Percentiles rank a stretch among this genome's conserved stretches.
Evolutionary conservation across 1,140 invertebrate genomes (phyloP).

Genomic region (fruit fly (Drosophila melanogaster)): Release_6_plus_ISO1_MT NC_004354.4:13053501-13054000

Average conservation of each 20-base stretch:
- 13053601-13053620: slow-evolving; percentile 96
- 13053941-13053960: slow-evolving; percentile 95
- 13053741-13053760: slow-evolving; percentile 93
- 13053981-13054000: slow-evolving; percentile 88
- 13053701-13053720: slow-evolving; percentile 95
- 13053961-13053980: slow-evolving; percentile 90
- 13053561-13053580: slow-evolving; percentile 90
- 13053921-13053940: slow-evolving; percentile 97
- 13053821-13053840: slow-evolving; percentile 38
- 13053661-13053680: slow-evolving; percentile 93
- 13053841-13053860: slow-evolving; percentile 86
- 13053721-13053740: slow-evolving; percentile 90
- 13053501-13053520: slow-evolving; percentile 4
- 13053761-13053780: slow-evolving; percentile 96
- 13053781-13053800: slow-evolving; percentile 69
- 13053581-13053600: slow-evolving; percentile 92
- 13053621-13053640: slow-evolving; percentile 91
- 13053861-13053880: slow-evolving; percentile 97
- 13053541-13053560: slow-evolving; percentile 94
- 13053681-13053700: slow-evolving; percentile 93
- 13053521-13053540: slow-evolving; percentile 89
- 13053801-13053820: slow-evolving; percentile 3
- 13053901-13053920: slow-evolving; percentile 95
- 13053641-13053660: slow-evolving; percentile 97
- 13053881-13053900: slow-evolving; percentile 95